Conservation (phyloP, 92 coral and sea anemone species). For the Pocillopora grandis region DNA sequence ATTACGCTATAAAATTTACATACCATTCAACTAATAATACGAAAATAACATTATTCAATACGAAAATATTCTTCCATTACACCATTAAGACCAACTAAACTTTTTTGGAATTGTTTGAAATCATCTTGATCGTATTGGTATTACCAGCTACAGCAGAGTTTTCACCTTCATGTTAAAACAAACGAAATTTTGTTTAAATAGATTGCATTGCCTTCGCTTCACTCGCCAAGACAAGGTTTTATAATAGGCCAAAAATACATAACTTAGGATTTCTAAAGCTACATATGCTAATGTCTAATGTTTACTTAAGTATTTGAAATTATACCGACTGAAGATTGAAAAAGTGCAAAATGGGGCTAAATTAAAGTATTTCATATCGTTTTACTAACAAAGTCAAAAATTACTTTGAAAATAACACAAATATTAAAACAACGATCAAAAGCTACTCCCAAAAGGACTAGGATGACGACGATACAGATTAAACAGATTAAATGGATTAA, state of each 20-base stretch:
- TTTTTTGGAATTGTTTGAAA: slow-evolving; percentile 1
- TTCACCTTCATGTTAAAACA: not conserved
- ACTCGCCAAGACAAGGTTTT: not conserved
- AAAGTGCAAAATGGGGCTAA: no score
- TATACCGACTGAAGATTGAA: not conserved
- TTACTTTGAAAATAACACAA: no score
- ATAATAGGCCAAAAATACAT: not conserved
- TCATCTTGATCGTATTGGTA: not conserved
- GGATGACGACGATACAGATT: no score
- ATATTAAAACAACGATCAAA: no score
- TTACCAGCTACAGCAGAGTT: not conserved
- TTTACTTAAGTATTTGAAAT: not conserved
- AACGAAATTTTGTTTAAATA: not conserved
- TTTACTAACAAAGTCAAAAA: no score
- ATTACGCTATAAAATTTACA: slow-evolving; percentile 28
- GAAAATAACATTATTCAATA: slow-evolving; percentile 25
- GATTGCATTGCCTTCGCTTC: not conserved
- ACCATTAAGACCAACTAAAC: not conserved
- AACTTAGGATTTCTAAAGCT: not conserved
- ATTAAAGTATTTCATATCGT: no score
- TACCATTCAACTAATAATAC: slow-evolving; percentile 20
- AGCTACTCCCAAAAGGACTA: no score
- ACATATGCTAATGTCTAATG: not conserved
- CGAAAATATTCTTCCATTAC: slow-evolving; percentile 38
- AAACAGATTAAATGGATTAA: no score